A percentile compares a stretch with the other conserved stretches of the same genome.
Conservation (phyloP, 1,140 invertebrate species). For the honey bee (Apis mellifera) region Amel_HAv3.1 CM009941.2:8377501-8378000, state of each 20-base stretch:
- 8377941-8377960: too few species aligned
- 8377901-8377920: too few species aligned
- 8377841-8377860: slow-evolving; percentile 4
- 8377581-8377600: slow-evolving; percentile 79
- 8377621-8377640: slow-evolving; percentile 79
- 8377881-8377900: background rate
- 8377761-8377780: slow-evolving; percentile 30
- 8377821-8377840: background rate
- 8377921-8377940: too few species aligned
- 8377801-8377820: background rate
- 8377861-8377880: background rate
- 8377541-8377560: slow-evolving; percentile 76
- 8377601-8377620: slow-evolving; percentile 78
- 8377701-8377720: slow-evolving; percentile 73
- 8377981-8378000: too few species aligned
- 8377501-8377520: slow-evolving; percentile 69
- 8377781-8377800: slow-evolving; percentile 44
- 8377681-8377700: slow-evolving; percentile 79
- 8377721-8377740: slow-evolving; percentile 44
- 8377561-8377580: slow-evolving; percentile 76
- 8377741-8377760: slow-evolving; percentile 43
- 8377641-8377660: slow-evolving; percentile 77
- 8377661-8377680: slow-evolving; percentile 80
- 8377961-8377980: too few species aligned
- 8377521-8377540: slow-evolving; percentile 75